Percentiles rank a stretch among this genome's conserved stretches.
phyloP scores from a whole-genome alignment of 2,888 invertebrate species.

The Crematogaster levior region DNA sequence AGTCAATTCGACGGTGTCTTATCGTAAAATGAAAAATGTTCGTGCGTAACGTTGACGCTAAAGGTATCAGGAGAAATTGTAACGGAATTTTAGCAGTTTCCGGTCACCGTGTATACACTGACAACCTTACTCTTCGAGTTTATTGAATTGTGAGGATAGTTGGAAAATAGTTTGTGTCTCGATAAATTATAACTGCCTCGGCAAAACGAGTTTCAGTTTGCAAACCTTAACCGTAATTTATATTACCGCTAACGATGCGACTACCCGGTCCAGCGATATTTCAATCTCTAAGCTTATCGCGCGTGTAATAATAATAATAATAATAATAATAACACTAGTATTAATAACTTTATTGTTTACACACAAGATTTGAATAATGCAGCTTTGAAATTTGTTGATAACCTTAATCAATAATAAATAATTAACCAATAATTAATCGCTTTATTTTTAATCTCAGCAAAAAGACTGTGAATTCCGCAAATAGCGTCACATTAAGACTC shows the following conservation, averaged over 20 bases:
- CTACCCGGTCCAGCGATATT: slow-evolving; percentile 11
- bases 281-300: slow-evolving; percentile 26
- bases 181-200: slow-evolving; percentile 46
- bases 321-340: background rate
- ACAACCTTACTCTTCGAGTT: slow-evolving; percentile 41
- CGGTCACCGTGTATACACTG: slow-evolving; percentile 29
- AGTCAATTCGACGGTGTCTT: slow-evolving; percentile 3
- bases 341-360: background rate
- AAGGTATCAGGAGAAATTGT: slow-evolving; percentile 5
- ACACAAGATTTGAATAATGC: background rate
- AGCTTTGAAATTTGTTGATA: background rate
- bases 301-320: background rate
- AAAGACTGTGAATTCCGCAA: background rate
- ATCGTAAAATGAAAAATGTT: slow-evolving; percentile 14
- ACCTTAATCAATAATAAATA: background rate
- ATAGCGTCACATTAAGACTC: background rate
- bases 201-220: slow-evolving; percentile 48
- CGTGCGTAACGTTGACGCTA: background rate
- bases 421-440: background rate
- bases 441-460: background rate
- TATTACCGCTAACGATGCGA: slow-evolving; percentile 33
- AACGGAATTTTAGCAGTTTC: slow-evolving; percentile 40
- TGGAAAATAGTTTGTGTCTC: slow-evolving; percentile 46
- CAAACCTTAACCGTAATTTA: slow-evolving; percentile 52
- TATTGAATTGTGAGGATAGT: slow-evolving; percentile 51